Evolutionary conservation across 2,797 vertebrate genomes (phyloP).

Genomic region (Siniperca obscura): DNA sequence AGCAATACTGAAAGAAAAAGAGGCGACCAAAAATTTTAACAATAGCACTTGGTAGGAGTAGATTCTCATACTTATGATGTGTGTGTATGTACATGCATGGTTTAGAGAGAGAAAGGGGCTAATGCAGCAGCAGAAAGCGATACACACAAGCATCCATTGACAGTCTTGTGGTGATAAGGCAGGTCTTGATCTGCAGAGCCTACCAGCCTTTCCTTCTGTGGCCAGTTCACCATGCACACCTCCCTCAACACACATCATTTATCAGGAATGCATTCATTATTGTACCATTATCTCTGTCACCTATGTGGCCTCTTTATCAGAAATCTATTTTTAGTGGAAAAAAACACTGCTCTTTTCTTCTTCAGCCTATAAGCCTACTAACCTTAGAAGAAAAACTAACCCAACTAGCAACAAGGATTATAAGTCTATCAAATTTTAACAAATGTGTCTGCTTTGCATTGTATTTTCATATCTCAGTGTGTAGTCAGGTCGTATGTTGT

Average conservation of each 20-base stretch:
- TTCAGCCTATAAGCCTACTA: conserved; percentile 39
- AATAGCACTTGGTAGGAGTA: background rate
- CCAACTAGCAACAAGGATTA: background rate
- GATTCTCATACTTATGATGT: background rate
- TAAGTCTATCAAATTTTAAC: conserved; percentile 34
- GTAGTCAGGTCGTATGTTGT: background rate
- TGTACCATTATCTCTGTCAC: conserved; percentile 64
- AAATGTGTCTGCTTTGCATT: conserved; percentile 2
- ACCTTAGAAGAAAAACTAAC: conserved; percentile 25
- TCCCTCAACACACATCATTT: conserved; percentile 35
- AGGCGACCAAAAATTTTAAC: background rate
- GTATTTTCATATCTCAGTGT: conserved; percentile 9
- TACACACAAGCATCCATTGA: background rate
- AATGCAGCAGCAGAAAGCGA: conserved; percentile 15
- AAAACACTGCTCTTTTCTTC: conserved; percentile 25
- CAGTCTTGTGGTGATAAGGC: conserved; percentile 32
- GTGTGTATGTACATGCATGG: background rate
- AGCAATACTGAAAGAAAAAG: conserved; percentile 5
- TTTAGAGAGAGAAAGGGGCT: conserved; percentile 9
- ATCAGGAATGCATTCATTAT: conserved; percentile 72
- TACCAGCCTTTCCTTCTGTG: conserved; percentile 4
- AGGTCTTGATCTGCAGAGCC: conserved; percentile 34
- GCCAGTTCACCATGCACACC: conserved; percentile 13
- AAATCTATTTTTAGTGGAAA: conserved; percentile 62
- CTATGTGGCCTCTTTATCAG: conserved; percentile 69